Evolutionary conservation across 2,888 invertebrate genomes (phyloP), one percentile per base, ranked within the genome.

Genomic region (Glaucopsyche alexis): DNA sequence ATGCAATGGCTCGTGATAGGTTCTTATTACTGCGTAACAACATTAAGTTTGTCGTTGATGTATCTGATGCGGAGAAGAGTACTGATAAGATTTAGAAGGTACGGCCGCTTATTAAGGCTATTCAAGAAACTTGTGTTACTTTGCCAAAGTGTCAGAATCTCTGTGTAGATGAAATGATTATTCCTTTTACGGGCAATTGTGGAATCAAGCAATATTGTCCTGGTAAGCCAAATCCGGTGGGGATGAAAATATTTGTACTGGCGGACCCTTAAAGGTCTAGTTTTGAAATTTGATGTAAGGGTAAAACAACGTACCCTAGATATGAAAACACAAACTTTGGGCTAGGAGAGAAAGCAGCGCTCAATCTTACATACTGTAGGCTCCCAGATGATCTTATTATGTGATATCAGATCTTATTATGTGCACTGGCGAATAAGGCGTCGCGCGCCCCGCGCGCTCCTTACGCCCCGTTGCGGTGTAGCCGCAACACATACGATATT

Each of bases 121-220:
- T 78, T 65, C 67, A 38, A 50, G 16, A 52, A 49, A 74, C 71
- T 6, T 77, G 73, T 19, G 14, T 49, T 0, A 14, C 16, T 55
- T 73, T 73, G 72, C 42, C 49, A 50, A 70, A 64, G 55, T 19
- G 70, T 7, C 71, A 75, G 55, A n/a, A 65, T n/a, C 11, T 76
- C 5, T 77, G 67, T 1, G 71, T 79, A 8, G 78, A 78, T 50
- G 77, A 78, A 72, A 78, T 77, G 77, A 77, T 78, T 19, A 74
- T 78, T 4, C 77, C 77, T 1, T 78, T 77, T 67, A 71, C 77
- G 0, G 77, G 76, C 9, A 29, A 45, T 9, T 78, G 78, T 71
- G 72, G 55, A 1, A 75, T 78, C 14, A 75, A 71, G 38, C 78
- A 78, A 50, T 77, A 76, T 71, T 76, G 77, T 52, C 74, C 78